Evolutionary conservation across 2,113 vertebrate species (phyloP), one percentile per base, ranked within the genome.

Genomic region (Epinephelus fuscoguttatus): DNA sequence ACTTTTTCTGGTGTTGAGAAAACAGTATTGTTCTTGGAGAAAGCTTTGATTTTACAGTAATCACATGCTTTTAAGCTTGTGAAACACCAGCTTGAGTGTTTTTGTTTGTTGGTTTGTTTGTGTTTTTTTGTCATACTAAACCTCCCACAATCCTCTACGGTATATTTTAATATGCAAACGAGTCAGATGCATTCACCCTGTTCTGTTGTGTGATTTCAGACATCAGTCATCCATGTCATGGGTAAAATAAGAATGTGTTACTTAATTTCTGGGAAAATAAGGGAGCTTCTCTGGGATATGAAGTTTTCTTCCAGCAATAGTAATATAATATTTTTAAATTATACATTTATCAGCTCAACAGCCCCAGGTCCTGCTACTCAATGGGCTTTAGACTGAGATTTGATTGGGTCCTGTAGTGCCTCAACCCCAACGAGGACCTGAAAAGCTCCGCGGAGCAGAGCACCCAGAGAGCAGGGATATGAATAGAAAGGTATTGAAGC

Each of bases 401-500:
- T 87, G 84, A 92, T 88, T 88, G 70, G 80, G 78, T 78, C 82
- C 75, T 70, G 45, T 70, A 60, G 78, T 61, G 84, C 47, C 42
- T 70, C 63, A 17, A 68, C 78, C 74, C 71, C 80, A n/a, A 64
- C 10, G 4, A 79, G 55, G 49, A 76, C 64, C 76, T 92, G 86
- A 89, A 93, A 91, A 81, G 55, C 84, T 76, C 68, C 0, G 27
- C 42, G 4, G 84, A 80, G 75, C 75, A 33, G 77, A 78, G 79
- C 71, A 61, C 86, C 75, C 63, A 56, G 71, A 76, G 68, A 88
- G 84, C 70, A 53, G 56, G 18, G 62, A 18, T 23, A 67, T 90
- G 89, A 89, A 91, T 80, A 70, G 84, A 84, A 69, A 84, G 49
- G 76, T 76, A 89, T 73, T 89, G 83, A 84, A 88, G 68, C 78